Evolutionary conservation across 2,888 invertebrate species (phyloP).

Genomic region (Teinopalpus imperialis): DNA sequence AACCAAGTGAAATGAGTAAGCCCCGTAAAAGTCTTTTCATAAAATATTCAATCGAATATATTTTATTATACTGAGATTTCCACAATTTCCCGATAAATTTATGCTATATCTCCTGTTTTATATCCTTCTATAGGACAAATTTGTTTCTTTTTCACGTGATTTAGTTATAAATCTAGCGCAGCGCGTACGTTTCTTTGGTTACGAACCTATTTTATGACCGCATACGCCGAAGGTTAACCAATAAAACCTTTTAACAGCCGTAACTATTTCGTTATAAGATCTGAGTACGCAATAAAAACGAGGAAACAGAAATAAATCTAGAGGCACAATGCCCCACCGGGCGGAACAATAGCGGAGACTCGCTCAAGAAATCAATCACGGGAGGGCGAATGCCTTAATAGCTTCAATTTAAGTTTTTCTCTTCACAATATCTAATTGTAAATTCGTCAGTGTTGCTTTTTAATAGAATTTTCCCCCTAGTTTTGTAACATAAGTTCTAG

Average conservation of each 20-base stretch:
- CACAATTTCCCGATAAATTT: conserved; percentile 78
- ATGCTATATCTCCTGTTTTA: conserved; percentile 74
- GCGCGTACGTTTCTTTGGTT: conserved; percentile 75
- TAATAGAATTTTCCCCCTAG: too few species aligned
- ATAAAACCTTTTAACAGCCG: conserved; percentile 82
- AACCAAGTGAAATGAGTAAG: conserved; percentile 72
- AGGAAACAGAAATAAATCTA: conserved; percentile 77
- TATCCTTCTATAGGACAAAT: conserved; percentile 72
- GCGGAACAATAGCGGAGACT: conserved; percentile 40
- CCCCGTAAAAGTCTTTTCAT: conserved; percentile 76
- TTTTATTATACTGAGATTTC: conserved; percentile 79
- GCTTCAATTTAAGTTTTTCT: conserved; percentile 72
- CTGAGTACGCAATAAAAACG: conserved; percentile 79
- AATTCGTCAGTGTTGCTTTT: too few species aligned
- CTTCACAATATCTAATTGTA: conserved; percentile 46
- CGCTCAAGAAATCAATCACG: conserved; percentile 67
- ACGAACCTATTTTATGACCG: conserved; percentile 79
- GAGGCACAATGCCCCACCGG: conserved; percentile 58
- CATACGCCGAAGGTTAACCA: conserved; percentile 79
- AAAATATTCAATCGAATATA: conserved; percentile 79
- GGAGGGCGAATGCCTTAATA: conserved; percentile 56
- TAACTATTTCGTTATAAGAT: conserved; percentile 81
- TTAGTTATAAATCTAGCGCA: conserved; percentile 74
- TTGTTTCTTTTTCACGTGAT: conserved; percentile 78
- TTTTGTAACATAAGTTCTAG: too few species aligned